Conservation (phyloP, 2,888 invertebrate species). For the Drosophila eohydei region DNA sequence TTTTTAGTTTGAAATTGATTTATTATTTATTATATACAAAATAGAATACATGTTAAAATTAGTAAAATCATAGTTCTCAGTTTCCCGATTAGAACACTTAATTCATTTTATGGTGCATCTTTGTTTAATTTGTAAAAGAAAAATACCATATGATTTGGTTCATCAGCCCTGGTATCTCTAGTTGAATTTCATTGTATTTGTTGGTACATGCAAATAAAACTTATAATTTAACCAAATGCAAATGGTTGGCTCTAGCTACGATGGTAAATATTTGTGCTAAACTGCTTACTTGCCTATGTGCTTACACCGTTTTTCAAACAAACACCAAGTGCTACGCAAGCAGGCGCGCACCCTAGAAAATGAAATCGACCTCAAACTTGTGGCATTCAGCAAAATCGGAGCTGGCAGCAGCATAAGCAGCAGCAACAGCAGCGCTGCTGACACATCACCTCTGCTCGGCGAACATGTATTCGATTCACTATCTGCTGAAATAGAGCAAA, state of each 20-base stretch:
- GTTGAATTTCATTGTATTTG: constrained; percentile 17
- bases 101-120: not conserved
- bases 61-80: not conserved
- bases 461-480: constrained; percentile 97
- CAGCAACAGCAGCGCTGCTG: constrained; percentile 85
- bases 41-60: not conserved
- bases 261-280: constrained; percentile 64
- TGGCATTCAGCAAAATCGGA: constrained; percentile 97
- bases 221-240: constrained; percentile 53
- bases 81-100: not conserved
- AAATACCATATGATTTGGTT: constrained; percentile 10
- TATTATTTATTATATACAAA: not conserved
- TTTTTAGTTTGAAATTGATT: not conserved
- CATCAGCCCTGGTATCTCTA: constrained; percentile 32
- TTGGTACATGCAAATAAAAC: constrained; percentile 35
- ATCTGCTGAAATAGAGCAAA: constrained; percentile 95
- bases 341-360: constrained; percentile 97
- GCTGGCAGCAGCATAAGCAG: constrained; percentile 87
- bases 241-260: constrained; percentile 81
- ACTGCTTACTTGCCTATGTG: not conserved
- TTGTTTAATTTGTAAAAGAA: not conserved
- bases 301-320: no score
- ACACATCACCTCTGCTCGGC: constrained; percentile 93
- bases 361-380: constrained; percentile 97
- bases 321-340: constrained; percentile 90